Percentiles rank a stretch among this genome's conserved stretches.
These are phyloP conservation scores for Rhynchonycteris naso DNA, from an alignment of 2,797 vertebrate species.

Conservation along the genomic window DNA sequence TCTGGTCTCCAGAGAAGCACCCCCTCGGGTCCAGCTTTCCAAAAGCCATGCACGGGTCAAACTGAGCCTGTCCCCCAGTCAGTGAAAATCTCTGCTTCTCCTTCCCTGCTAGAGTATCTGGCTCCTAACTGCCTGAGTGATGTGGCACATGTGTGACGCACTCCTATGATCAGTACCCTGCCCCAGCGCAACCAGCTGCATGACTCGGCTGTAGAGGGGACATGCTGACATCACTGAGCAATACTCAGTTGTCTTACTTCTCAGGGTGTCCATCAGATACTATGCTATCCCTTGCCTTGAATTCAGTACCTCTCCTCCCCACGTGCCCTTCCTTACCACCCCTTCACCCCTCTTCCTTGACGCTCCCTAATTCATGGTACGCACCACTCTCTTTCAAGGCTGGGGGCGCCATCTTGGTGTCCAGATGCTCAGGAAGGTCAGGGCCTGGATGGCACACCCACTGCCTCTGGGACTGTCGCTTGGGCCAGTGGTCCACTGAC, in stretches of 20 bases:
- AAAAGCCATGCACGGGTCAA: background rate
- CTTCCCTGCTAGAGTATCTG: background rate
- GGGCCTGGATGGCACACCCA: background rate
- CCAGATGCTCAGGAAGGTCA: slow-evolving; percentile 13
- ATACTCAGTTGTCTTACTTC: background rate
- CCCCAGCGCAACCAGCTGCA: background rate
- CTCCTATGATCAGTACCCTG: background rate
- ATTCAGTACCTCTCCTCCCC: background rate
- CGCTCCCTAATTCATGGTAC: background rate
- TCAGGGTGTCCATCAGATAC: background rate
- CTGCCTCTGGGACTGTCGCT: slow-evolving; percentile 31
- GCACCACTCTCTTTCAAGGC: slow-evolving; percentile 72
- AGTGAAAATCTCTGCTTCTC: background rate
- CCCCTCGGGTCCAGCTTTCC: background rate
- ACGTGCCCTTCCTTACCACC: background rate
- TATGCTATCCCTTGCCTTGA: background rate
- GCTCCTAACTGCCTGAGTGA: background rate
- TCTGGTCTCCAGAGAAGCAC: background rate
- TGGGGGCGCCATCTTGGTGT: slow-evolving; percentile 9
- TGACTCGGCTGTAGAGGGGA: background rate
- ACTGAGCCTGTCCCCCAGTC: background rate
- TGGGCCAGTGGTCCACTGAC: background rate
- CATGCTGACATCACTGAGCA: rapidly evolving
- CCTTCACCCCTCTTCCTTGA: background rate
- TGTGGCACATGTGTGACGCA: background rate